These are phyloP conservation scores for Sabellastarte sp. DNA, from an alignment of 2,888 invertebrate species.

Conservation along the genomic window DNA sequence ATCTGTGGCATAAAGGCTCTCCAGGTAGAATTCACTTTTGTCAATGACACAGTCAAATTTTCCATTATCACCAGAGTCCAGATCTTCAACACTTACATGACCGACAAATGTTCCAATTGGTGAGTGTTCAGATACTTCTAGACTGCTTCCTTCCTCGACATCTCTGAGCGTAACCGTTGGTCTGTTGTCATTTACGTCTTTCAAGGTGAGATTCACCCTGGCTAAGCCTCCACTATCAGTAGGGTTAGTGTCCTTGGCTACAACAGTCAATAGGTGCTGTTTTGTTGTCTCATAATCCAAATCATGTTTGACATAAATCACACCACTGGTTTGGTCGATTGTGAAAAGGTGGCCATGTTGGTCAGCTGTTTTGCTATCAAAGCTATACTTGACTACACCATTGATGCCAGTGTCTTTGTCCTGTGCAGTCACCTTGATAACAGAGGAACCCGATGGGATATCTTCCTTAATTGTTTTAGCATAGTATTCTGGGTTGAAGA, in stretches of 20 bases:
- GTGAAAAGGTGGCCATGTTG: constrained; percentile 29
- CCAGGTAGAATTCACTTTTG: constrained; percentile 8
- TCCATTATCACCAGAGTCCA: constrained; percentile 17
- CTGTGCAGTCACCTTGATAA: constrained; percentile 18
- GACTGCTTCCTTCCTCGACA: background rate
- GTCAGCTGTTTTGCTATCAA: constrained; percentile 15
- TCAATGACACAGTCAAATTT: constrained; percentile 13
- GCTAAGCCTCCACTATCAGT: constrained; percentile 1
- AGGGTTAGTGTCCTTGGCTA: background rate
- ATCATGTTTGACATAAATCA: constrained; percentile 19
- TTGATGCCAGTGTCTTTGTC: constrained; percentile 24
- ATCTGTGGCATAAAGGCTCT: constrained; percentile 15
- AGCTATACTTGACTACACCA: constrained; percentile 23
- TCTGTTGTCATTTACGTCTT: constrained; percentile 12
- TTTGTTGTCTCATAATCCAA: background rate
- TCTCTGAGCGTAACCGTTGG: constrained; percentile 8
- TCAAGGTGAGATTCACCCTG: constrained; percentile 7
- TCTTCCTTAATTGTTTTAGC: constrained; percentile 22
- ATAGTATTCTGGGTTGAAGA: constrained; percentile 16
- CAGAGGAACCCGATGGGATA: constrained; percentile 4
- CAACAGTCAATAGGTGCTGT: background rate
- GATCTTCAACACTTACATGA: constrained; percentile 17
- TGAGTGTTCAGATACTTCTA: constrained; percentile 8
- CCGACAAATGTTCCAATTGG: constrained; percentile 13
- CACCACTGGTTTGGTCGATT: constrained; percentile 18